A percentile compares a stretch with the other conserved stretches of the same genome.
These are phyloP conservation scores for Endomychus coccineus DNA, from an alignment of 2,888 invertebrate genomes.

Conservation along the genomic window DNA sequence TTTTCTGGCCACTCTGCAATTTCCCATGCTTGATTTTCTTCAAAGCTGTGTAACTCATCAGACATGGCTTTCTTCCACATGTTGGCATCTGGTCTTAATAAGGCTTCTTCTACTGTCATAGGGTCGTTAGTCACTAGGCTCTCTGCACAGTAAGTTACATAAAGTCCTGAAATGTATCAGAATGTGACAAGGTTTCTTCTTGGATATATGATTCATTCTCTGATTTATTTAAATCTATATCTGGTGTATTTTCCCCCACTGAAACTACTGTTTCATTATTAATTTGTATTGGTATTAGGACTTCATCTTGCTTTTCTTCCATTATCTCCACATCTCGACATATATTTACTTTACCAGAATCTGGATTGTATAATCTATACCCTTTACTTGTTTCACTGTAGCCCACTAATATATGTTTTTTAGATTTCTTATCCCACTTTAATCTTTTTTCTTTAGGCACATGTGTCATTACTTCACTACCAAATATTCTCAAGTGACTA, in stretches of 20 bases:
- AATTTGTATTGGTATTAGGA: slow-evolving; percentile 11
- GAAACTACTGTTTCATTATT: too few species aligned
- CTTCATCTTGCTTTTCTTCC: background rate
- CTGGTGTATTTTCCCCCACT: slow-evolving; percentile 15
- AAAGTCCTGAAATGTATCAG: background rate
- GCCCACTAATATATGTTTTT: slow-evolving; percentile 13
- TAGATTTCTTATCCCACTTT: slow-evolving; percentile 30
- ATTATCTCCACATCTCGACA: slow-evolving; percentile 15
- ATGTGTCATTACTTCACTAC: slow-evolving; percentile 28
- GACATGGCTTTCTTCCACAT: slow-evolving; percentile 18
- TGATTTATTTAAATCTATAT: slow-evolving; percentile 3
- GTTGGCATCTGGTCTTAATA: slow-evolving; percentile 18
- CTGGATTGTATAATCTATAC: slow-evolving; percentile 16
- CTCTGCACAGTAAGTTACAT: background rate
- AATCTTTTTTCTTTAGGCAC: slow-evolving; percentile 29
- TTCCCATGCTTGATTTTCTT: slow-evolving; percentile 22
- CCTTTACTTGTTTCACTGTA: slow-evolving; percentile 18
- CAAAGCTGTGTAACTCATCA: slow-evolving; percentile 15
- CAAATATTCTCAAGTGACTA: slow-evolving; percentile 30
- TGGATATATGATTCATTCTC: slow-evolving; percentile 8
- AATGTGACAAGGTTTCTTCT: background rate
- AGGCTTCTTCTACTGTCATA: slow-evolving; percentile 13
- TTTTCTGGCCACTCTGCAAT: slow-evolving; percentile 13
- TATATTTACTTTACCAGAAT: slow-evolving; percentile 5
- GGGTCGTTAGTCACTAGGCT: slow-evolving; percentile 5